These are phyloP conservation scores for Oscheius myriophilus DNA, from an alignment of 2,888 invertebrate species.

Conservation along the genomic window DNA sequence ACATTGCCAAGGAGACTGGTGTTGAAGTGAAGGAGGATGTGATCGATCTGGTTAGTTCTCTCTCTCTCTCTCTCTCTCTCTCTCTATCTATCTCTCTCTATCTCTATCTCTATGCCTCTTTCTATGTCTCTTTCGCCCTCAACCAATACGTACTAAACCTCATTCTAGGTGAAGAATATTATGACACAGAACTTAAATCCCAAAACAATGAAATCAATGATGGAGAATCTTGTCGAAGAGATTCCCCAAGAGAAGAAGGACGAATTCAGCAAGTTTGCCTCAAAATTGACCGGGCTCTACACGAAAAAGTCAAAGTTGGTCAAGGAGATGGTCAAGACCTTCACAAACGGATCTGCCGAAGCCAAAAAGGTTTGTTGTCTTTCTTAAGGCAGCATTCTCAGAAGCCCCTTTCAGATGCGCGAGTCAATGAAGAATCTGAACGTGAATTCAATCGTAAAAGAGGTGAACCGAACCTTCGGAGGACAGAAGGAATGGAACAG, in stretches of 20 bases:
- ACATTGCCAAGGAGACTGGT: neutral
- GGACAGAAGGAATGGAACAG: constrained; percentile 5
- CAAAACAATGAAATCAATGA: neutral
- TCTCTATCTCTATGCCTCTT: no score
- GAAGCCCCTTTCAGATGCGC: constrained; percentile 20
- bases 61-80: no score
- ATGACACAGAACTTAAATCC: neutral
- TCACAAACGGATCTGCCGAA: constrained; percentile 5
- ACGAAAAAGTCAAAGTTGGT: constrained; percentile 6
- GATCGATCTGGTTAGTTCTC: neutral
- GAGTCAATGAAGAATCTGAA: constrained; percentile 9
- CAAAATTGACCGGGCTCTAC: neutral
- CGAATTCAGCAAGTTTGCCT: neutral
- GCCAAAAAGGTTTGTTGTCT: neutral
- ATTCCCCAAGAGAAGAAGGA: constrained; percentile 1
- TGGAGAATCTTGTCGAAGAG: constrained; percentile 2
- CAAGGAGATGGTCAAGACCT: neutral
- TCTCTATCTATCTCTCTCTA: no score
- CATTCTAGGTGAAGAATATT: neutral
- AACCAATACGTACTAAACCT: no score
- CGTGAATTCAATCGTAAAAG: constrained; percentile 3
- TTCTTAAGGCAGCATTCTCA: neutral
- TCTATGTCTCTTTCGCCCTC: no score
- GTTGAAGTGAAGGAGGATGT: neutral
- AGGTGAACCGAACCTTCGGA: neutral